Conservation (phyloP, 2,113 vertebrate genomes). For the Ctenodactylus gundi region DNA sequence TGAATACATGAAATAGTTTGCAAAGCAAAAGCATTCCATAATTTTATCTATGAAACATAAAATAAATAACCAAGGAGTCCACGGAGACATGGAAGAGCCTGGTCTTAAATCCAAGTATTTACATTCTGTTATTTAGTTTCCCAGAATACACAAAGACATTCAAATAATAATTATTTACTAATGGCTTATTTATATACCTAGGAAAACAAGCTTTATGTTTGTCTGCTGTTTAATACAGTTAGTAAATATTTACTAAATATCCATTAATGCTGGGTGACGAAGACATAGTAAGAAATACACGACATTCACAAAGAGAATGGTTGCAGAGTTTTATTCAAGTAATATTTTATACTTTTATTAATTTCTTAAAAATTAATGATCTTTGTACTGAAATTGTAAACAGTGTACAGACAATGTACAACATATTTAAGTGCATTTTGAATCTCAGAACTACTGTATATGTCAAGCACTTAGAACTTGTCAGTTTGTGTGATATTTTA, state of each 20-base stretch:
- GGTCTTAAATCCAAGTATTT: conserved; percentile 38
- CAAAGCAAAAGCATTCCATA: background rate
- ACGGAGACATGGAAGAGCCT: background rate
- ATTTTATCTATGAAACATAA: background rate
- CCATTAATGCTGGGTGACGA: background rate
- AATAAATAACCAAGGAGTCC: background rate
- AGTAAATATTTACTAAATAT: conserved; percentile 52
- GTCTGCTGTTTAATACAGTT: conserved; percentile 41
- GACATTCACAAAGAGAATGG: background rate
- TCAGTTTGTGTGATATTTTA: background rate
- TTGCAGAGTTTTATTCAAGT: background rate
- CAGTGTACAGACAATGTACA: background rate
- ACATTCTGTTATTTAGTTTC: background rate
- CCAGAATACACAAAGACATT: conserved; percentile 33
- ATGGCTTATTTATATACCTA: background rate
- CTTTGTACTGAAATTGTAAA: background rate
- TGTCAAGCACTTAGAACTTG: background rate
- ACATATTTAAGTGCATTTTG: background rate
- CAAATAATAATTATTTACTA: conserved; percentile 43
- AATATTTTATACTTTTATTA: background rate
- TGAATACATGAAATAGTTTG: background rate
- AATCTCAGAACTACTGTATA: background rate
- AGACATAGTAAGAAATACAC: background rate
- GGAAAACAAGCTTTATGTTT: conserved; percentile 18
- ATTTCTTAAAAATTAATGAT: background rate